Percentiles rank a stretch among this genome's conserved stretches.
These are phyloP conservation scores for Lepilemur ruficaudatus DNA, from an alignment of 2,797 vertebrate genomes.

Conservation along the genomic window DNA sequence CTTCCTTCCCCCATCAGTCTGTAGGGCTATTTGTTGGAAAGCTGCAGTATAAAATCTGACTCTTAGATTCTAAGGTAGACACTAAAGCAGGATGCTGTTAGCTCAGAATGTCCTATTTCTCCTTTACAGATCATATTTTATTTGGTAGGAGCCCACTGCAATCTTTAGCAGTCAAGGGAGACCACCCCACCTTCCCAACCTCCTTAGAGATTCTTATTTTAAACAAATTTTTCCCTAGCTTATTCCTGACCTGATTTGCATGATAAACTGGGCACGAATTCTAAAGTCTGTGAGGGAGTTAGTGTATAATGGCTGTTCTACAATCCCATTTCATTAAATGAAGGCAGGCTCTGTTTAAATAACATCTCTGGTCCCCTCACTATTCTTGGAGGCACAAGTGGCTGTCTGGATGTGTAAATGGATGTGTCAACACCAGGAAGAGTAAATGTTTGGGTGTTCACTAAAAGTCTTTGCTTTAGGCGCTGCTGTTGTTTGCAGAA, in stretches of 20 bases:
- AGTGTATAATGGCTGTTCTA: fast-evolving
- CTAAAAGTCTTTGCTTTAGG: not conserved
- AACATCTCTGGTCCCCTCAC: not conserved
- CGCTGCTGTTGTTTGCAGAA: not conserved
- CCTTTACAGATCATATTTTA: not conserved
- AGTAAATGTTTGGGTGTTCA: not conserved
- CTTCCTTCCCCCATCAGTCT: not conserved
- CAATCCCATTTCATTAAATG: not conserved
- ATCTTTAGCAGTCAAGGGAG: not conserved
- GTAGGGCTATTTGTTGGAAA: not conserved
- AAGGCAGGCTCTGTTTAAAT: not conserved
- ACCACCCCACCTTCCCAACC: fast-evolving
- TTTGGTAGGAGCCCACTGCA: not conserved
- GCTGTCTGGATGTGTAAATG: not conserved
- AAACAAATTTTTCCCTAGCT: too few relatives aligned
- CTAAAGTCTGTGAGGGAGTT: not conserved
- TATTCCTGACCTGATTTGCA: not conserved
- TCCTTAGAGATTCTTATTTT: not conserved
- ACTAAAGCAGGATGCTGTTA: not conserved
- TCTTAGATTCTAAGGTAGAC: not conserved
- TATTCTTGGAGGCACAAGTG: not conserved
- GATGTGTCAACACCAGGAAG: not conserved
- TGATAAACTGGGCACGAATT: not conserved
- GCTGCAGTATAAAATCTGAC: not conserved
- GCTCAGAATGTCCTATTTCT: not conserved